A percentile compares a stretch with the other conserved stretches of the same genome.
phyloP scores from a whole-genome alignment of 2,888 invertebrate genomes.

The Pristionchus exspectatus region DNA sequence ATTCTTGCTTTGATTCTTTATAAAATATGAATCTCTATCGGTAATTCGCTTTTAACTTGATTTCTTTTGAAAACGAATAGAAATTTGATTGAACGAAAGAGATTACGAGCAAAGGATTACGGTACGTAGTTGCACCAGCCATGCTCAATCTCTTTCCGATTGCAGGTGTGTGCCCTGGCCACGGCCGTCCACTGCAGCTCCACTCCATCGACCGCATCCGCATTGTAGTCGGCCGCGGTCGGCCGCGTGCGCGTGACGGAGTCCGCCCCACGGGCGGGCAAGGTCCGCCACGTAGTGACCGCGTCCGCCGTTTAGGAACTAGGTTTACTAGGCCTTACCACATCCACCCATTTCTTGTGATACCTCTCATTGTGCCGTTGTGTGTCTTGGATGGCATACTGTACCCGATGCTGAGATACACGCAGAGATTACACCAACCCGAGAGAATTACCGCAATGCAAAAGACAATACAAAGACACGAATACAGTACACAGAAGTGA shows the following conservation, averaged over 20 bases:
- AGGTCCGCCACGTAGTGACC: slow-evolving; percentile 6
- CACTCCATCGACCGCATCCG: slow-evolving; percentile 24
- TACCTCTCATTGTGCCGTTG: slow-evolving; percentile 37
- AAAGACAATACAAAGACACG: slow-evolving; percentile 33
- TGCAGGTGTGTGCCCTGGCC: slow-evolving; percentile 15
- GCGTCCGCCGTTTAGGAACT: neutral
- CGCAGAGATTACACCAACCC: neutral
- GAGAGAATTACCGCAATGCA: neutral
- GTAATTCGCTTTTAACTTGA: too few species aligned
- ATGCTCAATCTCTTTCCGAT: slow-evolving; percentile 17
- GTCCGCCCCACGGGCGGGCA: slow-evolving; percentile 13
- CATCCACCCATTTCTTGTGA: slow-evolving; percentile 8
- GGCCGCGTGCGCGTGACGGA: slow-evolving; percentile 21
- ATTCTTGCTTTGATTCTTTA: too few species aligned
- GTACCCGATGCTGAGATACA: slow-evolving; percentile 26
- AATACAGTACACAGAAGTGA: slow-evolving; percentile 38
- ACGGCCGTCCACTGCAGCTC: neutral
- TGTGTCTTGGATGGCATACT: neutral
- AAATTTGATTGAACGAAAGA: neutral
- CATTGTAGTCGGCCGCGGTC: slow-evolving; percentile 6
- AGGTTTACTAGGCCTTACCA: slow-evolving; percentile 18
- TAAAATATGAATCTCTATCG: too few species aligned
- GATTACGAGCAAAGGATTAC: neutral
- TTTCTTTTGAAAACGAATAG: too few species aligned
- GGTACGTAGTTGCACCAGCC: neutral